Conservation (phyloP, 2,797 vertebrate species). For the Pseudomugil tenellus region DNA sequence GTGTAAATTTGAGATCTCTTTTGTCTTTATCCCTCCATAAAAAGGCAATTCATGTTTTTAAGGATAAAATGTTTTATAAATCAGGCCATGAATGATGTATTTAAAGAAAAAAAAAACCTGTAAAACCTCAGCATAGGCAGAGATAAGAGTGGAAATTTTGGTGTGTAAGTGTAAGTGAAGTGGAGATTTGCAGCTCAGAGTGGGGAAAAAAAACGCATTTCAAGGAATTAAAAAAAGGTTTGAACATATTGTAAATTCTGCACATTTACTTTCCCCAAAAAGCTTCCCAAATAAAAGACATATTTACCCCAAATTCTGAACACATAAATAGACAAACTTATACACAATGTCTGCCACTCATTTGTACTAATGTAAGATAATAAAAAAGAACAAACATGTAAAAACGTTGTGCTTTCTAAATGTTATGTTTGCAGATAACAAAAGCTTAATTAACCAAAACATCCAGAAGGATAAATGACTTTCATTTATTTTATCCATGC, state of each 20-base stretch:
- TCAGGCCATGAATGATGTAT: constrained; percentile 1
- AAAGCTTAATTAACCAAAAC: not conserved
- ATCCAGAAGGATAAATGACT: no score
- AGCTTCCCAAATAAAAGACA: no score
- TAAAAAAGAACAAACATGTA: not conserved
- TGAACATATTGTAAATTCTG: not conserved
- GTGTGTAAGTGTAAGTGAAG: not conserved
- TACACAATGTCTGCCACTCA: not conserved
- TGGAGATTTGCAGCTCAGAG: not conserved
- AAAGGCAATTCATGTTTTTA: not conserved
- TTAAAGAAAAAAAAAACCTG: not conserved
- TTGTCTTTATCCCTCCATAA: not conserved
- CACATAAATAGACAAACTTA: no score
- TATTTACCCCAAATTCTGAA: no score
- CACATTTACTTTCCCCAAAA: not conserved
- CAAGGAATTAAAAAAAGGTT: not conserved
- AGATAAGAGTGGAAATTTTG: not conserved
- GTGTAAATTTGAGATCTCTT: not conserved
- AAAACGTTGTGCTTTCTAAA: not conserved
- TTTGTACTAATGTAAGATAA: not conserved
- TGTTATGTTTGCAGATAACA: not conserved
- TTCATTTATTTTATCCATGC: constrained; percentile 7
- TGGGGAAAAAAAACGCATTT: not conserved
- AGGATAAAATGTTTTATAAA: not conserved
- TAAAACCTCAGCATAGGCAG: not conserved